These are phyloP conservation scores for Dendrocopos noguchii DNA, from an alignment of 2,113 vertebrate genomes.

Conservation along the genomic window DNA sequence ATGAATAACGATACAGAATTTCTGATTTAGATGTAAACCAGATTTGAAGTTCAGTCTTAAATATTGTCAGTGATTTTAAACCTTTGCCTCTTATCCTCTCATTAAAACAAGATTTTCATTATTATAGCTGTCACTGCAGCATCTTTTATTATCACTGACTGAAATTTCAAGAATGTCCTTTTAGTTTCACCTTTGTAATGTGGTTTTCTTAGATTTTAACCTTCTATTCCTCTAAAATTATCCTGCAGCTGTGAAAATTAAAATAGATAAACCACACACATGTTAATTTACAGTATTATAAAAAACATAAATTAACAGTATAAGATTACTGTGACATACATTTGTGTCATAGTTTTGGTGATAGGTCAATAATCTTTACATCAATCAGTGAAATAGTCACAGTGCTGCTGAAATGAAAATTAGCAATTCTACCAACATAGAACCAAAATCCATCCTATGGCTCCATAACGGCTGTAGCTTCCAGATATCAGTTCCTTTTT, in stretches of 20 bases:
- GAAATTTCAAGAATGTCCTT: not conserved
- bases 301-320: not conserved
- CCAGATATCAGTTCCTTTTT: not conserved
- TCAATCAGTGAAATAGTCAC: not conserved
- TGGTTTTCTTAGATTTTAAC: not conserved
- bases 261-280: not conserved
- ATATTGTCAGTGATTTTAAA: not conserved
- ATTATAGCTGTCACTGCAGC: not conserved
- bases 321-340: not conserved
- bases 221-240: not conserved
- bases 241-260: not conserved
- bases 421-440: not conserved
- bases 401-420: not conserved
- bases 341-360: not conserved
- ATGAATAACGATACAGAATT: not conserved
- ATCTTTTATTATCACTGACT: not conserved
- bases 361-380: not conserved
- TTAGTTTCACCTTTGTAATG: not conserved
- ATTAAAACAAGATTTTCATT: not conserved
- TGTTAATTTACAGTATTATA: not conserved
- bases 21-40: fast-evolving
- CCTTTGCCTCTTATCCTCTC: not conserved
- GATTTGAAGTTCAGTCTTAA: not conserved
- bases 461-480: not conserved
- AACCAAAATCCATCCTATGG: not conserved